phyloP scores from a whole-genome alignment of 2,797 vertebrate genomes.

The Anabacerthia variegaticeps region DNA sequence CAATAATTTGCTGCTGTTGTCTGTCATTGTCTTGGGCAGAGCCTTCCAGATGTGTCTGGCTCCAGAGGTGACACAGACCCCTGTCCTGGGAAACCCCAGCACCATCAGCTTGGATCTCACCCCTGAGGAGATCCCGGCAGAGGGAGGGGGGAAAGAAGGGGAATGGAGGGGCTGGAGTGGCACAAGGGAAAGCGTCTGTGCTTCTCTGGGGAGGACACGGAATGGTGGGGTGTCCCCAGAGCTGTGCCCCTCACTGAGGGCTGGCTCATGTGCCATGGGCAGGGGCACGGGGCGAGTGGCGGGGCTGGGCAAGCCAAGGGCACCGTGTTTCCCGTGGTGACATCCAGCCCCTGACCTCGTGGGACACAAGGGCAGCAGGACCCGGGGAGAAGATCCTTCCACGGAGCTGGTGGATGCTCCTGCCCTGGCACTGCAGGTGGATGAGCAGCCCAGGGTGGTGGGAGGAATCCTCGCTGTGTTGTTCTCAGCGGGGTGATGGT shows the following conservation, averaged over 20 bases:
- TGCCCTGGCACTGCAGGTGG: neutral
- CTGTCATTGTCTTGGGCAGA: neutral
- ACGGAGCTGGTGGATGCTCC: neutral
- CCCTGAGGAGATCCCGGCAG: neutral
- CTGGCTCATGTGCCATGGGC: rapidly evolving
- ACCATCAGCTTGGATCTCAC: too few relatives aligned
- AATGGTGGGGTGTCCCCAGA: neutral
- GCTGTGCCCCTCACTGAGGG: neutral
- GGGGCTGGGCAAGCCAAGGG: rapidly evolving
- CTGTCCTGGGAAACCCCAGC: neutral
- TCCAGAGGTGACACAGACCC: neutral
- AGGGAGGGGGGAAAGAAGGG: neutral
- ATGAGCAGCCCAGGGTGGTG: neutral
- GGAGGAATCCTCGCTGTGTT: rapidly evolving
- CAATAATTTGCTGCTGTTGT: rapidly evolving
- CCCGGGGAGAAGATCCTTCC: neutral
- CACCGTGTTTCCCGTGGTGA: neutral
- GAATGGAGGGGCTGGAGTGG: neutral
- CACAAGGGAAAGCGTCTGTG: neutral
- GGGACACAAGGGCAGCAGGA: rapidly evolving
- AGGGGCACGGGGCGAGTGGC: rapidly evolving
- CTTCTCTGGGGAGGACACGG: neutral
- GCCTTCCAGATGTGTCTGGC: rapidly evolving
- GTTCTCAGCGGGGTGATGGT: neutral
- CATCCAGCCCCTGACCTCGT: neutral